Conservation (phyloP, 2,113 vertebrate species). For the Lates calcarifer region DNA sequence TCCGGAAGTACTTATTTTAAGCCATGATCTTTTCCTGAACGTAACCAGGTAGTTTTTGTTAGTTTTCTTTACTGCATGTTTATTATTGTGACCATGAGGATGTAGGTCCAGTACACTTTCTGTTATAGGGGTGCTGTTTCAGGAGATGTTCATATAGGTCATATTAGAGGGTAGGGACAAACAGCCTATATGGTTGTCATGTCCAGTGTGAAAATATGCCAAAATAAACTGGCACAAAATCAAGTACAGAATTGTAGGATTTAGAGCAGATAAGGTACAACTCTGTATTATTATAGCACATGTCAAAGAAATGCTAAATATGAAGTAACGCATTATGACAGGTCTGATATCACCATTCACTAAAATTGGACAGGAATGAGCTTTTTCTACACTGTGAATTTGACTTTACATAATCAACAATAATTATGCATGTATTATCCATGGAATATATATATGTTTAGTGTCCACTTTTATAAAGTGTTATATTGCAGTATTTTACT, state of each 20-base stretch:
- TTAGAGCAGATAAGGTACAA: conserved; percentile 19
- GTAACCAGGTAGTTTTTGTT: background rate
- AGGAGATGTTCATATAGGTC: background rate
- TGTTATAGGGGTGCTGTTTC: background rate
- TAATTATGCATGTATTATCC: conserved; percentile 53
- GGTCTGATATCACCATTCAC: conserved; percentile 19
- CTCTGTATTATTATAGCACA: conserved; percentile 24
- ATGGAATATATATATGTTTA: conserved; percentile 45
- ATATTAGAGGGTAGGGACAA: background rate
- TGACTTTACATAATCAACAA: conserved; percentile 24
- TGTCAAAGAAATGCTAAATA: conserved; percentile 29
- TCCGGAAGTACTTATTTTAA: background rate
- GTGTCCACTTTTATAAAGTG: conserved; percentile 76
- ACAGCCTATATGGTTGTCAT: background rate
- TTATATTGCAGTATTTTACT: conserved; percentile 59
- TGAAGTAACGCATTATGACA: conserved; percentile 18
- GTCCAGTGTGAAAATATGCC: background rate
- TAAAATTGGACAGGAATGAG: conserved; percentile 15
- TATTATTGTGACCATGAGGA: background rate
- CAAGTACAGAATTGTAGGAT: conserved; percentile 1
- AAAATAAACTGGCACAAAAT: conserved; percentile 4
- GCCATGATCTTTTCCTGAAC: background rate
- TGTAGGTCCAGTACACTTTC: background rate
- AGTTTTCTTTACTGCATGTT: background rate
- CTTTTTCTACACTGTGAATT: conserved; percentile 78